A percentile compares a stretch with the other conserved stretches of the same genome.
phyloP scores from a whole-genome alignment of 2,113 vertebrate genomes.

The Lampris megalopsis region DNA sequence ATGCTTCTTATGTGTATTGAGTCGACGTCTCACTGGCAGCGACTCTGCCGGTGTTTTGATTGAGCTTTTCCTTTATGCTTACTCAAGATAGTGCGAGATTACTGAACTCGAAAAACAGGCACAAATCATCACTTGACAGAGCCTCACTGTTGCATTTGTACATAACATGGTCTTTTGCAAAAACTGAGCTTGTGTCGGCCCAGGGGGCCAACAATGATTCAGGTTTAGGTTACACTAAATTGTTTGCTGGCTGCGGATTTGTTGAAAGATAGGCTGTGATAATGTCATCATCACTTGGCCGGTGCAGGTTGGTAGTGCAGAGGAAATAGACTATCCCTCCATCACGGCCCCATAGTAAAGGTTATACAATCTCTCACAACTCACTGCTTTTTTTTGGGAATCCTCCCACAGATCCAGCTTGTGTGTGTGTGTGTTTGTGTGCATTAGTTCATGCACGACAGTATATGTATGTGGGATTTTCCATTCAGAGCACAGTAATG shows the following conservation, averaged over 20 bases:
- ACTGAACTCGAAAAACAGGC: slow-evolving; percentile 56
- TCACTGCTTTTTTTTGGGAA: background rate
- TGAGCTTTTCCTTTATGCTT: slow-evolving; percentile 38
- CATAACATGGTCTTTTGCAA: background rate
- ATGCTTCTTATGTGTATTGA: slow-evolving; percentile 19
- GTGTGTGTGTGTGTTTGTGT: slow-evolving; percentile 1
- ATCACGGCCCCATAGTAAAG: too few species aligned
- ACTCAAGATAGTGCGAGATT: slow-evolving; percentile 15
- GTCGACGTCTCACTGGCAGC: slow-evolving; percentile 9
- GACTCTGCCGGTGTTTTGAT: slow-evolving; percentile 2
- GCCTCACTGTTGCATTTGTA: slow-evolving; percentile 22
- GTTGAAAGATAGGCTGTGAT: too few species aligned
- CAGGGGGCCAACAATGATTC: background rate
- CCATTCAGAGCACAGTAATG: background rate
- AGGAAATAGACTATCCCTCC: too few species aligned
- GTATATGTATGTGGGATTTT: background rate
- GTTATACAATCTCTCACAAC: too few species aligned
- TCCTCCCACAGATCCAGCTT: background rate
- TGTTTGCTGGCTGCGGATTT: too few species aligned
- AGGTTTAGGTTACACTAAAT: too few species aligned
- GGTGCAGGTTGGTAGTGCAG: too few species aligned
- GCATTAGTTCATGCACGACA: background rate
- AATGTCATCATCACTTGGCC: too few species aligned
- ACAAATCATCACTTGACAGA: slow-evolving; percentile 25
- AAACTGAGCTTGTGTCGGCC: slow-evolving; percentile 20